Evolutionary conservation across 2,888 invertebrate species (phyloP), one percentile per base, ranked within the genome.

Genomic region (Polia nebulosa): DNA sequence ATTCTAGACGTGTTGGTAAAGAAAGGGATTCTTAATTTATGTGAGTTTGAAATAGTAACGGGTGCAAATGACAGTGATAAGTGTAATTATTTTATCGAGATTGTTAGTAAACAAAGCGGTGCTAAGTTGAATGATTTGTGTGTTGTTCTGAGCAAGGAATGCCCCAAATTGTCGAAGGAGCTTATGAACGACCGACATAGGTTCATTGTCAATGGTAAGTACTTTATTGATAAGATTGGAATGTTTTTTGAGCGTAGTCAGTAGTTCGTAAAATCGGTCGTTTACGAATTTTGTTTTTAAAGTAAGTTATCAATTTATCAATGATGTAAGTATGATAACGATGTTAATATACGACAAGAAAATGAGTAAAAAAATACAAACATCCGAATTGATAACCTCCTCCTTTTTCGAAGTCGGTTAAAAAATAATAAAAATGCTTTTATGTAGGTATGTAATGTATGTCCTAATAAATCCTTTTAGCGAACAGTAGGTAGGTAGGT

Each of bases 1-100:
- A 92, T 97, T 60, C 87, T 97, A 80, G 96, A 96, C 75, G 96
- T 96, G 77, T 93, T 97, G 70, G 96, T 97, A 64, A 97, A 97
- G 88, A 97, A 97, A 86, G 96, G 97, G 58, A 95, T 97, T 78
- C 95, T 97, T 73, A 96, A 94, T 85, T 93, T 96, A 78, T 96
- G 96, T 82, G 97, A 97, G 83, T 96, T 97, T 80, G 97, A 97
- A 90, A 93, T 92, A 74, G 93, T 96, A 78, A 92, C 94, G 15
- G 90, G 94, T 89, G 94, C 95, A 29, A 84, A 89, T 56, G 95
- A 95, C 66, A 89, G 91, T 86, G 96, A 96, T 80, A 96, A 96
- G 92, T 97, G 96, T 86, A 93, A 95, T 87, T 96, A 95, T 89
- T 96, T 97, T 82, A 96, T 97, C 74, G 96, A 96, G 83, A 93